phyloP scores from a whole-genome alignment of 2,888 invertebrate species.

The Cantharis rufa region DNA sequence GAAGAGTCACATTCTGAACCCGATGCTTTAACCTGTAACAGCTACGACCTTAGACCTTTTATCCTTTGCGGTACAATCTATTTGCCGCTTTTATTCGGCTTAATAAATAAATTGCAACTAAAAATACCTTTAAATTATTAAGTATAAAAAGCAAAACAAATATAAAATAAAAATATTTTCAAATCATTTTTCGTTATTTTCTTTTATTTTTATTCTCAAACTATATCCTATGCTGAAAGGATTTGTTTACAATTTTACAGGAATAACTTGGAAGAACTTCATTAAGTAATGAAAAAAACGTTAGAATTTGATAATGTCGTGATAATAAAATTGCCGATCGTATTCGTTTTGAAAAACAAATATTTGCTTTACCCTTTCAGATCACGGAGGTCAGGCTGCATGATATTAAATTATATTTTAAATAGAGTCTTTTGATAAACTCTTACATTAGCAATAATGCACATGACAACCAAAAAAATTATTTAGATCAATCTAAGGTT shows the following conservation, averaged over 20 bases:
- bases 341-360: neutral
- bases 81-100: neutral
- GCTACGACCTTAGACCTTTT: conserved; percentile 8
- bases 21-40: conserved; percentile 15
- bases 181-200: no score
- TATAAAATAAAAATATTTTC: no score
- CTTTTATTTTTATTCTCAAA: no score
- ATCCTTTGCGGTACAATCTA: neutral
- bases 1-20: conserved; percentile 28
- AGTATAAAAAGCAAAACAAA: no score
- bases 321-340: neutral
- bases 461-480: neutral
- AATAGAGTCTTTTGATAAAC: neutral
- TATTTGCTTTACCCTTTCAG: neutral
- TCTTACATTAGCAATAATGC: neutral
- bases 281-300: neutral
- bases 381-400: neutral
- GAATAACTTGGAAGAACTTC: neutral
- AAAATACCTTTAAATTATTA: no score
- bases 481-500: neutral
- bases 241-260: neutral
- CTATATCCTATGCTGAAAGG: neutral
- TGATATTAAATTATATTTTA: neutral
- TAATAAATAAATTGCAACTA: neutral
- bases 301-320: neutral